Base-by-base conservation (phyloP, 2,888 invertebrate species). In the Idaea dimidiata region DNA sequence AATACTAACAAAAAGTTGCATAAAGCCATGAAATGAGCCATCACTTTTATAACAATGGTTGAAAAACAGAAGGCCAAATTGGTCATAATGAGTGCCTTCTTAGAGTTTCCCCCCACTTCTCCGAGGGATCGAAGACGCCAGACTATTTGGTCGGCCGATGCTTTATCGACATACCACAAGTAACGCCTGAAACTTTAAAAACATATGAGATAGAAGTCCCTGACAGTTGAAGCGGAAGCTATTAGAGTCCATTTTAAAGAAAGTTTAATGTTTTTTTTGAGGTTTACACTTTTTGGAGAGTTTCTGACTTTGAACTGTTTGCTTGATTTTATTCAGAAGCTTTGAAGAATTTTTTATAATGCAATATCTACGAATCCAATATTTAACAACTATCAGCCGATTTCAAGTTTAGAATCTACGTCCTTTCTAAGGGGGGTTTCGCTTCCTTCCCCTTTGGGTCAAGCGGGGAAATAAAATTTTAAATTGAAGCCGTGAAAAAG, bases 41-140 rank as follows among this genome's bases (percentile, higher is more conserved):
- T 87, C 84, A 77, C 72, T 68, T 43, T 1, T 75, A 68, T 70
- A 75, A 76, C 76, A 76, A 76, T 74, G 65, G 70, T 57, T 61
- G 65, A 68, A 81, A 82, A 86, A 84, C 86, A 82, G 83, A 81
- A 79, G 80, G 84, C 83, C 84, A 88, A 91, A 91, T 91, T 91
- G 90, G 90, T 91, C 88, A 90, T 91, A 91, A 91, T 91, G 90
- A 90, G 87, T 83, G 80, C 82, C 84, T 81, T 81, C 81, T 76
- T 68, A 77, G 69, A 62, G 63, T 76, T 78, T 76, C 77, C 72
- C 78, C 76, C 77, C 72, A 73, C 71, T 61, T 68, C 72, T 64
- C 68, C 76, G 43, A 14, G 33, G 33, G 33, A 33, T 10, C 14
- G 33, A 33, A 33, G 7, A 14, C 10, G 7, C 14, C 14, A 43